Evolutionary conservation across 2,888 invertebrate species (phyloP), one percentile per base, ranked within the genome.

Genomic region (Entomobrya multifasciata): DNA sequence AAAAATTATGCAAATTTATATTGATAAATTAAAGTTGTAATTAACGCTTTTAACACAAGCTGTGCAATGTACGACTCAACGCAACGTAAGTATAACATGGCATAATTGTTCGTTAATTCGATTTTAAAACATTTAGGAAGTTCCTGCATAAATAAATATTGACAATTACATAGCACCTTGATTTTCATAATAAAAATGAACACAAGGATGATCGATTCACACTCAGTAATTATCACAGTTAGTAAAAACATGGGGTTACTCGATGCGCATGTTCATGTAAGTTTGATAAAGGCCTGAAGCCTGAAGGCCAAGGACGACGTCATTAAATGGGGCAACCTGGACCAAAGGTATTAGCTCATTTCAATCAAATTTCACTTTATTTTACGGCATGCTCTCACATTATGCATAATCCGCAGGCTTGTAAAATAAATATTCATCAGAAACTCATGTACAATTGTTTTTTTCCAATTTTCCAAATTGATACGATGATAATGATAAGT

Each of bases 1-100:
- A 6, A 20, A 77, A 60, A 22, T 41, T 77, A 77, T 77, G 57
- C 60, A 57, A 77, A 77, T 77, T 77, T 52, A 60, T 44, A 44
- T 60, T 60, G 77, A 52, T 77, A 57, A 57, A 60, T 60, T 55
- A 74, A 52, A 55, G 36, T 74, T 55, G 74, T 74, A 74, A 74
- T 77, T 77, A 77, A 77, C 60, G 44, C 57, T 77, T 77, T n/a
- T n/a, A n/a, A n/a, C n/a, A n/a, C n/a, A n/a, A 15, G 2, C 41
- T 57, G 52, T 25, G 77, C 57, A 57, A 17, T 55, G 30, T 22
- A 74, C 22, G n/a, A n/a, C n/a, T n/a, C n/a, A n/a, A n/a, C n/a
- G n/a, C n/a, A n/a, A n/a, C n/a, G n/a, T n/a, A n/a, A n/a, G n/a
- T n/a, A n/a, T n/a, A n/a, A 22, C 30, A 55, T 20, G 8, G 52